Percentiles rank a stretch among this genome's conserved stretches.
Conservation (phyloP, 2,888 invertebrate species). For the Epicampocera succincta region DNA sequence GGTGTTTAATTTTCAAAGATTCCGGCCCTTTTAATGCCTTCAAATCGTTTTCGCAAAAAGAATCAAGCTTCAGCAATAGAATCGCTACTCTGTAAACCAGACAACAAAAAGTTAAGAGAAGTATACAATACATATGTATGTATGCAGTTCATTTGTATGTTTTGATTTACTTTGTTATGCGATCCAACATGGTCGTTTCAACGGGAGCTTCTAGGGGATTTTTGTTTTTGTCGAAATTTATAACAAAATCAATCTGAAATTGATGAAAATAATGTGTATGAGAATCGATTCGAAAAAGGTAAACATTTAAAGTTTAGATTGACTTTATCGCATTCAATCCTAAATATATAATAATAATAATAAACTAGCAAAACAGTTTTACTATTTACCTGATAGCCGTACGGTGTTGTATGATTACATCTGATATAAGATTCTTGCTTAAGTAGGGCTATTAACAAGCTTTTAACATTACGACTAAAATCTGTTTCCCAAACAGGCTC, state of each 20-base stretch:
- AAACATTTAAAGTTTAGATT: too few relatives aligned
- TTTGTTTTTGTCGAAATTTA: slow-evolving; percentile 78
- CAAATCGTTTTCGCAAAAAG: slow-evolving; percentile 82
- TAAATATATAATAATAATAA: too few relatives aligned
- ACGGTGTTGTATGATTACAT: slow-evolving; percentile 80
- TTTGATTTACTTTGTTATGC: slow-evolving; percentile 79
- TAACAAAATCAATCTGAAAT: slow-evolving; percentile 80
- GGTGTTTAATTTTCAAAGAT: slow-evolving; percentile 83
- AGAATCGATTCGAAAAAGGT: too few relatives aligned
- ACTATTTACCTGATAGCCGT: slow-evolving; percentile 78
- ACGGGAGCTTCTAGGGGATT: slow-evolving; percentile 74
- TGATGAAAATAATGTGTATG: neutral
- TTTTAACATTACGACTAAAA: slow-evolving; percentile 76
- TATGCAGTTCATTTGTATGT: neutral
- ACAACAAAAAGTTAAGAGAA: too few relatives aligned
- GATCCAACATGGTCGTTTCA: slow-evolving; percentile 78
- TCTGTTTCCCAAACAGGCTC: slow-evolving; percentile 70
- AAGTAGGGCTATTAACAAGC: slow-evolving; percentile 74
- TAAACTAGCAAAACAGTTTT: neutral
- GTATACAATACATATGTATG: too few relatives aligned
- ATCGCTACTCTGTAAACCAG: slow-evolving; percentile 76
- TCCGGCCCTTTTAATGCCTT: slow-evolving; percentile 83
- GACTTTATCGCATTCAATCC: too few relatives aligned
- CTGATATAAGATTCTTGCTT: slow-evolving; percentile 76
- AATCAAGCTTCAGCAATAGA: slow-evolving; percentile 81